phyloP scores from a whole-genome alignment of 2,888 invertebrate genomes.

The Drosophila fungiperda region DNA sequence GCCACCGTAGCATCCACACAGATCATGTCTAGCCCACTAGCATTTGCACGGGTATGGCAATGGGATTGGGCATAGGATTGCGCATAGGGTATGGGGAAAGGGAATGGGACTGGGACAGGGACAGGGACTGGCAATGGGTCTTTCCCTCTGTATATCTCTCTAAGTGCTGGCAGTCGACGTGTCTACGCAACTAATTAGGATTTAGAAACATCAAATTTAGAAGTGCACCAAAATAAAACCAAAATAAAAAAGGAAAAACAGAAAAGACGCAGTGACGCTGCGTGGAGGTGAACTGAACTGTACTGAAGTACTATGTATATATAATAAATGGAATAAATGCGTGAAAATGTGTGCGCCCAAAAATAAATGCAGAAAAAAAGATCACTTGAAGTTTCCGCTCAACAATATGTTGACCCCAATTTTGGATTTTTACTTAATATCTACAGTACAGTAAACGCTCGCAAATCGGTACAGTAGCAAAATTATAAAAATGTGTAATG shows the following conservation, averaged over 20 bases:
- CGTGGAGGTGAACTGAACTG: conserved; percentile 47
- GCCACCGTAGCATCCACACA: conserved; percentile 23
- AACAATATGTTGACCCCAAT: conserved; percentile 72
- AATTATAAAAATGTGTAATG: neutral
- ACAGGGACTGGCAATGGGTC: conserved; percentile 3
- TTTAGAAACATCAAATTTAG: conserved; percentile 81
- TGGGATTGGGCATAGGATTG: conserved; percentile 3
- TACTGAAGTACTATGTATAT: conserved; percentile 23
- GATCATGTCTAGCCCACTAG: conserved; percentile 65
- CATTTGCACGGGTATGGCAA: conserved; percentile 48
- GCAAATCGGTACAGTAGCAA: neutral
- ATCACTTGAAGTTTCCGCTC: conserved; percentile 68
- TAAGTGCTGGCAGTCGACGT: conserved; percentile 33
- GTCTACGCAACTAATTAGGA: conserved; percentile 76
- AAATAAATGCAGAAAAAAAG: conserved; percentile 52
- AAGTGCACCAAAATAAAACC: conserved; percentile 73
- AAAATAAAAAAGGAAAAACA: conserved; percentile 17
- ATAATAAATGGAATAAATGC: conserved; percentile 78
- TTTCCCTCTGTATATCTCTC: conserved; percentile 24
- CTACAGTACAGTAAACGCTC: conserved; percentile 6
- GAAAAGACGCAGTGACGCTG: conserved; percentile 8
- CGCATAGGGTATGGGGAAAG: conserved; percentile 2
- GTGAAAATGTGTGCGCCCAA: conserved; percentile 69
- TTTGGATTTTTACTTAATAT: conserved; percentile 40
- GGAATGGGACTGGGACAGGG: neutral